These are phyloP conservation scores for Marmota monax DNA, from an alignment of 2,113 vertebrate genomes.

Conservation along the genomic window DNA sequence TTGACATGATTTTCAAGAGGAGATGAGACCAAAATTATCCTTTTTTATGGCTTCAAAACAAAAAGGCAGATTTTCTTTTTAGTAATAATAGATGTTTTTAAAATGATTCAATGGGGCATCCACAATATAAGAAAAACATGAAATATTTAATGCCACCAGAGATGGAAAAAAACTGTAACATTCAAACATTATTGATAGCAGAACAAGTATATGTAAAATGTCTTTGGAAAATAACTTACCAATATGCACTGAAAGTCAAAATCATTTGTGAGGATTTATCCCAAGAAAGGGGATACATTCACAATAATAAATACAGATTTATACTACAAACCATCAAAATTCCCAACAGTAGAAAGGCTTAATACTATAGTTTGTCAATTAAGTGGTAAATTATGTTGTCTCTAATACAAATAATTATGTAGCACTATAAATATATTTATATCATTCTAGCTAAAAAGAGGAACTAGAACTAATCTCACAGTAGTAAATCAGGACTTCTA, in stretches of 20 bases:
- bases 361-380: not conserved
- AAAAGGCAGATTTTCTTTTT: slow-evolving; percentile 39
- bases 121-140: not conserved
- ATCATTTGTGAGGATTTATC: slow-evolving; percentile 26
- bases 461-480: not conserved
- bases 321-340: slow-evolving; percentile 40
- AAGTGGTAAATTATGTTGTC: not conserved
- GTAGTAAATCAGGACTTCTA: not conserved
- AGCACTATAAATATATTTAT: not conserved
- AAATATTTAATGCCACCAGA: not conserved
- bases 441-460: not conserved
- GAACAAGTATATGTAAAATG: slow-evolving; percentile 22
- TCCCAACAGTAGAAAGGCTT: not conserved
- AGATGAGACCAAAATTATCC: not conserved
- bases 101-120: slow-evolving; percentile 15
- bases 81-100: not conserved
- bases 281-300: slow-evolving; percentile 6
- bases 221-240: slow-evolving; percentile 36
- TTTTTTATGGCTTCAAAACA: slow-evolving; percentile 27
- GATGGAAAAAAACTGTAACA: not conserved
- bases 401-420: slow-evolving; percentile 30
- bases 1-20: slow-evolving; percentile 16
- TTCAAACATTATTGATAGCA: slow-evolving; percentile 3
- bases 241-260: not conserved
- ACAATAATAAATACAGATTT: slow-evolving; percentile 25